Percentiles rank a stretch among this genome's conserved stretches.
phyloP scores from a whole-genome alignment of 2,888 invertebrate species.

The Stegana nigrithorax region DNA sequence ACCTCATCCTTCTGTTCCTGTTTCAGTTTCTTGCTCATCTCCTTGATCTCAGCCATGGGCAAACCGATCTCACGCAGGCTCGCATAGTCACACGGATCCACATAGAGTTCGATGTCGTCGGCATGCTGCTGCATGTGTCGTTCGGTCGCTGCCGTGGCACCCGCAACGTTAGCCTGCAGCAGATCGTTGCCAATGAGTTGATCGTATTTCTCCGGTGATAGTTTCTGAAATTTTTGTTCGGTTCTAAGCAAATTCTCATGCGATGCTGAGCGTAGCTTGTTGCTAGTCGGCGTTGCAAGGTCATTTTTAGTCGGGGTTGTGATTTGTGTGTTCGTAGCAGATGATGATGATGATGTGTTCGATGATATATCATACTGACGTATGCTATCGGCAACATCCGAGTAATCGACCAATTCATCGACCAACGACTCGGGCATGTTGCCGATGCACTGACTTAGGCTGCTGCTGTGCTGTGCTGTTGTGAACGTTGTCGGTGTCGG shows the following conservation, averaged over 20 bases:
- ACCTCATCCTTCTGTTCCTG: slow-evolving; percentile 83
- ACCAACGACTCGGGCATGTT: slow-evolving; percentile 34
- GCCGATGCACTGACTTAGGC: slow-evolving; percentile 17
- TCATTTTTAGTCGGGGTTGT: slow-evolving; percentile 16
- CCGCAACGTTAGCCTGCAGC: slow-evolving; percentile 19
- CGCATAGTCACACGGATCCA: slow-evolving; percentile 65
- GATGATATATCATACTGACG: slow-evolving; percentile 49
- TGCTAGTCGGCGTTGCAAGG: slow-evolving; percentile 30
- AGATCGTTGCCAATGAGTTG: slow-evolving; percentile 57
- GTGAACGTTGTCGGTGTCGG: slow-evolving; percentile 24
- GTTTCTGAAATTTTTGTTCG: slow-evolving; percentile 66
- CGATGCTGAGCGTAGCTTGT: slow-evolving; percentile 54
- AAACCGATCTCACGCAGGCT: slow-evolving; percentile 69
- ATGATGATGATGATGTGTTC: slow-evolving; percentile 26
- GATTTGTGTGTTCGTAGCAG: slow-evolving; percentile 27
- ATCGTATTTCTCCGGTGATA: slow-evolving; percentile 64
- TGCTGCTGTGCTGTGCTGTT: slow-evolving; percentile 28
- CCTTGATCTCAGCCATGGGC: slow-evolving; percentile 71
- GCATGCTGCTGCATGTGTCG: slow-evolving; percentile 56
- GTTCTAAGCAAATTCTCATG: slow-evolving; percentile 62
- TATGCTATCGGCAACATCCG: slow-evolving; percentile 62
- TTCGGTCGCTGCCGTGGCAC: slow-evolving; percentile 39
- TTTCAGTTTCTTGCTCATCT: slow-evolving; percentile 72
- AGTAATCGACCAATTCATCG: slow-evolving; percentile 61
- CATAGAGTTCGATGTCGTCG: slow-evolving; percentile 65